These are phyloP conservation scores for Tyrophagus putrescentiae DNA, from an alignment of 1,140 invertebrate genomes.

Conservation along the genomic window DNA sequence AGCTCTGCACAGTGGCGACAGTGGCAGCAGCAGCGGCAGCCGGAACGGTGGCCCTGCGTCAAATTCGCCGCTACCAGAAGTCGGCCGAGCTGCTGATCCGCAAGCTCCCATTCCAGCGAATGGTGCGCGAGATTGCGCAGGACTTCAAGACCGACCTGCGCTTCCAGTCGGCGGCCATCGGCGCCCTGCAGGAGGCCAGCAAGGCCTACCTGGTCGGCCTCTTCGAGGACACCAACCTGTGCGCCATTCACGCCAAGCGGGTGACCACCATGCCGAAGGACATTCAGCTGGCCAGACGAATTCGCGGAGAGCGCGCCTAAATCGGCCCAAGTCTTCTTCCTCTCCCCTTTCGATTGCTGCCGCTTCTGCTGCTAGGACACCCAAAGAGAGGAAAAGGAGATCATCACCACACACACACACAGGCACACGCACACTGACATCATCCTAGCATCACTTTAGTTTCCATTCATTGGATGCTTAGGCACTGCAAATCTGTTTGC, in stretches of 20 bases:
- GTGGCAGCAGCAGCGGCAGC: no score
- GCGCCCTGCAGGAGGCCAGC: constrained; percentile 31
- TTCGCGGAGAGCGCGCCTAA: constrained; percentile 28
- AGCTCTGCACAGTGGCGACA: no score
- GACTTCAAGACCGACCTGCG: constrained; percentile 48
- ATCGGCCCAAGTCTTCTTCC: no score
- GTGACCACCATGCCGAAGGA: constrained; percentile 33
- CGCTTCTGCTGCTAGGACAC: no score
- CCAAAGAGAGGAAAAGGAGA: no score
- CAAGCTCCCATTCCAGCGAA: constrained; percentile 38
- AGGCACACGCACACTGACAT: no score
- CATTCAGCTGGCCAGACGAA: constrained; percentile 30
- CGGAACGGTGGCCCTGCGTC: constrained; percentile 35
- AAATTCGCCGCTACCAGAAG: constrained; percentile 45
- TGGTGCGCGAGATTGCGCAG: constrained; percentile 50
- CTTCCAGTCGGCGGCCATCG: constrained; percentile 52
- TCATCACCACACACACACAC: no score
- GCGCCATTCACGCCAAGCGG: constrained; percentile 31
- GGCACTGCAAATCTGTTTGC: no score
- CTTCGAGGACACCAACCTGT: constrained; percentile 35
- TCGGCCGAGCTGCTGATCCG: constrained; percentile 56
- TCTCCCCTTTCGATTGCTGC: no score
- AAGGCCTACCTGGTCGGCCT: constrained; percentile 32
- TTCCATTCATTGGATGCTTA: no score
- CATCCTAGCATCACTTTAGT: no score